These are phyloP conservation scores for Leptopilina myrica DNA, from an alignment of 2,888 invertebrate species.

Conservation along the genomic window DNA sequence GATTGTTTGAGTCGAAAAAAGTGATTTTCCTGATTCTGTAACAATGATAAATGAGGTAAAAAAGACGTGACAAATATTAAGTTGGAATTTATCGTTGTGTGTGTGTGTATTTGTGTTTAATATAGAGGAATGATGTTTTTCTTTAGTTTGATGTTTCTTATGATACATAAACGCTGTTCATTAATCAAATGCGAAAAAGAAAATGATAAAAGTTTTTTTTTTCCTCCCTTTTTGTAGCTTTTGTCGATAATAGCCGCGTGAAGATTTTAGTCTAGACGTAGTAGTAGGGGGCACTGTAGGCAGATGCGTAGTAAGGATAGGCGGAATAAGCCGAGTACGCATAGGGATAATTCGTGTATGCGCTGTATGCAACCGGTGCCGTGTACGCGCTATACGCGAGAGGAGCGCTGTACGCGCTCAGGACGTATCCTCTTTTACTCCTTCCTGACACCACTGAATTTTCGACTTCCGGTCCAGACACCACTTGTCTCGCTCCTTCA, in stretches of 20 bases:
- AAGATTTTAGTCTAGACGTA: constrained; percentile 52
- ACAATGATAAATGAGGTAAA: too few relatives aligned
- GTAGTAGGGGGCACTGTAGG: constrained; percentile 67
- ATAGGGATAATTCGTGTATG: constrained; percentile 63
- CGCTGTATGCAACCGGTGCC: constrained; percentile 66
- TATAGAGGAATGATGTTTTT: neutral
- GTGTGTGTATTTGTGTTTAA: too few relatives aligned
- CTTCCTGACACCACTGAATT: constrained; percentile 56
- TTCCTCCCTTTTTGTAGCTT: too few relatives aligned
- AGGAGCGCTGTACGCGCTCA: constrained; percentile 68
- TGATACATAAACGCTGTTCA: neutral
- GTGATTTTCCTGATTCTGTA: too few relatives aligned
- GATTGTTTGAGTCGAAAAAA: too few relatives aligned
- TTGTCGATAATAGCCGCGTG: too few relatives aligned
- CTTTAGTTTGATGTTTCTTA: neutral
- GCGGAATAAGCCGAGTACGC: constrained; percentile 64
- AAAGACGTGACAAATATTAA: too few relatives aligned
- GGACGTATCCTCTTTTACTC: constrained; percentile 66
- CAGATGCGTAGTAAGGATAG: constrained; percentile 66
- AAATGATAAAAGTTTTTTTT: neutral
- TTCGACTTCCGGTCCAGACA: constrained; percentile 47
- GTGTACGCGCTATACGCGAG: constrained; percentile 67
- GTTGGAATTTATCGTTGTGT: too few relatives aligned
- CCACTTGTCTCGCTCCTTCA: constrained; percentile 60
- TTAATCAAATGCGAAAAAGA: constrained; percentile 2